These are phyloP conservation scores for Botia kubotai DNA, from an alignment of 2,797 vertebrate genomes.

Conservation along the genomic window DNA sequence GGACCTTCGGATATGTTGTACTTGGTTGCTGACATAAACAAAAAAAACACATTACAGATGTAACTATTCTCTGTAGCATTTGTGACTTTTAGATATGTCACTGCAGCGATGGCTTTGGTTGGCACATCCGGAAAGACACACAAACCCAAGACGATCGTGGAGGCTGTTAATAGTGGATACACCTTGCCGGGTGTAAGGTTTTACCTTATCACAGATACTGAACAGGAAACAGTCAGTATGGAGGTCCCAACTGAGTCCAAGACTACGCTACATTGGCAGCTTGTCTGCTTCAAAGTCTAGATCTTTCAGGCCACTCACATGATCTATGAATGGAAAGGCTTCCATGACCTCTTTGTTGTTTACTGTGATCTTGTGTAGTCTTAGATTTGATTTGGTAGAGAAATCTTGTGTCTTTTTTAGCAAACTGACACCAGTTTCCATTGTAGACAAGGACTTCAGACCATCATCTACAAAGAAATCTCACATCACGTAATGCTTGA, in stretches of 20 bases:
- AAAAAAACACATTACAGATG: neutral
- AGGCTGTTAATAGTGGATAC: conserved; percentile 42
- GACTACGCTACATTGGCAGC: conserved; percentile 25
- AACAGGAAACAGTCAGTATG: neutral
- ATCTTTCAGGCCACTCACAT: neutral
- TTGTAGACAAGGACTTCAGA: conserved; percentile 38
- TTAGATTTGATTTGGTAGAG: conserved; percentile 35
- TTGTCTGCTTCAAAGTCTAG: conserved; percentile 16
- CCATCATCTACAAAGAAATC: conserved; percentile 50
- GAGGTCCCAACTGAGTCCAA: conserved; percentile 19
- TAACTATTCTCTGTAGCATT: neutral
- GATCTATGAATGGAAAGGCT: conserved; percentile 1
- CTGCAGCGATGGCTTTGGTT: neutral
- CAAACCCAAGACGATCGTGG: conserved; percentile 47
- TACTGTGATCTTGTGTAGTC: conserved; percentile 4
- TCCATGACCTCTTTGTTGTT: conserved; percentile 17
- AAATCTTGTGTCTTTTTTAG: conserved; percentile 24
- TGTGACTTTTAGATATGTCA: neutral
- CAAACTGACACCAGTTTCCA: neutral
- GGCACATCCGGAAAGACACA: neutral
- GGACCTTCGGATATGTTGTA: neutral
- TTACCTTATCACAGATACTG: neutral
- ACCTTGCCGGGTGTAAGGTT: conserved; percentile 44
- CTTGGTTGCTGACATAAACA: neutral
- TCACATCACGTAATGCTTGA: conserved; percentile 33